Conservation (phyloP, 2,888 invertebrate genomes). For the Drosophila pegasa region DNA sequence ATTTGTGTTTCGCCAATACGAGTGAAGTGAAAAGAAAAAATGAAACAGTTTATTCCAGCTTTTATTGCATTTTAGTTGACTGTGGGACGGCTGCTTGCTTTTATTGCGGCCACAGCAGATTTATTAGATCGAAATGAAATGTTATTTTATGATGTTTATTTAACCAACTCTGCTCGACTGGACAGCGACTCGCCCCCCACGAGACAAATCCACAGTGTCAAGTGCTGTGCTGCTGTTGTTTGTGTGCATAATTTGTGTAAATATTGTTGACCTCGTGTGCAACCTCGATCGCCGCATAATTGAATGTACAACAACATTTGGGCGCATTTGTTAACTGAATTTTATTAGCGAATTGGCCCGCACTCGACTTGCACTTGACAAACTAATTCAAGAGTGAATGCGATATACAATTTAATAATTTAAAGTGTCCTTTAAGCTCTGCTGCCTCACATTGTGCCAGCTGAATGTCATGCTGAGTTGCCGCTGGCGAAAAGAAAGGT, state of each 20-base stretch:
- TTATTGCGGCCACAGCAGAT: conserved; percentile 68
- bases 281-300: conserved; percentile 23
- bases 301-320: conserved; percentile 9
- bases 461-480: conserved; percentile 37
- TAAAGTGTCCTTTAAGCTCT: not conserved
- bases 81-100: conserved; percentile 52
- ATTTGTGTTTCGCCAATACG: conserved; percentile 1
- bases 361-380: not conserved
- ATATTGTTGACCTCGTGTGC: conserved; percentile 35
- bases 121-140: conserved; percentile 72
- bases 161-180: conserved; percentile 32
- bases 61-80: conserved; percentile 73
- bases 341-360: conserved; percentile 1
- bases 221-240: conserved; percentile 15
- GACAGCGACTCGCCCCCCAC: conserved; percentile 7
- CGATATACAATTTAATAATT: conserved; percentile 5
- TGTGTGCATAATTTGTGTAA: conserved; percentile 56
- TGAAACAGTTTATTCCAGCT: conserved; percentile 21
- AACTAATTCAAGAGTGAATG: not conserved
- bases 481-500: conserved; percentile 23
- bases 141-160: conserved; percentile 73
- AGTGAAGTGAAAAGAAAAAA: not conserved
- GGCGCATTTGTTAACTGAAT: conserved; percentile 14
- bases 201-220: conserved; percentile 22
- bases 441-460: conserved; percentile 9